Evolutionary conservation across 1,140 invertebrate genomes (phyloP).

Genomic region (Aphis gossypii): DNA sequence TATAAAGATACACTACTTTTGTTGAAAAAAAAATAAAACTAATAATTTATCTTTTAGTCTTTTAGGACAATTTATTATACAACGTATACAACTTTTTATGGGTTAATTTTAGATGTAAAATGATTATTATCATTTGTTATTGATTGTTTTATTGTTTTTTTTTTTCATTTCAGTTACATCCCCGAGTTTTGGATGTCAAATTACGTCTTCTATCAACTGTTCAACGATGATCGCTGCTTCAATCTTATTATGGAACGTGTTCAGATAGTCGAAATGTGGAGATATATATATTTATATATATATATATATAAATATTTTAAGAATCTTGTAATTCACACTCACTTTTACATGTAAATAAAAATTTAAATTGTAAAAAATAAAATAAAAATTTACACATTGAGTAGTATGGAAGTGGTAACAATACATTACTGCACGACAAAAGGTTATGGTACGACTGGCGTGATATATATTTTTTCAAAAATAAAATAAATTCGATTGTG

Average conservation of each 20-base stretch:
- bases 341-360: constrained; percentile 32
- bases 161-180: constrained; percentile 29
- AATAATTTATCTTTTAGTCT: too few relatives aligned
- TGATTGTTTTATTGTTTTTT: background rate
- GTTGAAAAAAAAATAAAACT: too few relatives aligned
- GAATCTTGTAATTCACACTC: background rate
- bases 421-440: background rate
- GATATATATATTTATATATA: background rate
- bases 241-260: background rate
- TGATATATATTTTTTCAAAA: constrained; percentile 24
- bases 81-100: background rate
- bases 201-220: background rate
- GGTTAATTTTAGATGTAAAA: background rate
- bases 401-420: background rate
- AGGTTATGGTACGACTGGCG: background rate
- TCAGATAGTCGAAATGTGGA: constrained; percentile 15
- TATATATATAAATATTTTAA: background rate
- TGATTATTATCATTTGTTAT: background rate
- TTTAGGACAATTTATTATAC: background rate
- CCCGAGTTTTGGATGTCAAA: background rate
- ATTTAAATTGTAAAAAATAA: background rate
- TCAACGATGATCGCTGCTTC: background rate
- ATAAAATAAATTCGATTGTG: background rate
- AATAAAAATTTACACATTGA: background rate
- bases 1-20: too few relatives aligned